Base-by-base conservation (phyloP, 2,113 vertebrate species). In the Phoenicopterus ruber region DNA sequence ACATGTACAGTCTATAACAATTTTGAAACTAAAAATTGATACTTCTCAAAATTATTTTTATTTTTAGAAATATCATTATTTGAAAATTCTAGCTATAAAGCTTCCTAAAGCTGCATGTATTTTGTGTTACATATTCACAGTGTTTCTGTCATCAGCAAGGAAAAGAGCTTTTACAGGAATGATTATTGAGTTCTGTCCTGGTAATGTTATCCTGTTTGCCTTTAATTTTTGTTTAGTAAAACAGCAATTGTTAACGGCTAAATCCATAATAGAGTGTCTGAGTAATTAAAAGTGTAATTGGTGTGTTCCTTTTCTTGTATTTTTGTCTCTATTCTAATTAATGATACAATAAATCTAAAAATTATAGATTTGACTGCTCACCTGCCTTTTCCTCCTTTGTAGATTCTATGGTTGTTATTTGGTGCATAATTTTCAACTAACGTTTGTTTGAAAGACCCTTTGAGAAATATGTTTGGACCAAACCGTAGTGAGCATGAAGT, bases 341-440 rank as follows among this genome's bases (percentile, higher is more conserved):
- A 95, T 54, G 34, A 94, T 72, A 17, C 9, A 94, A 86, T 86
- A 96, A 90, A 93, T 82, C 36, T 77, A 70, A 88, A 95, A 83
- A 76, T 55, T 50, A 47, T 38, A 57, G n/a, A 72, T 96, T 81
- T 96, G 87, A 92, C 76, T 91, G 32, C 18, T 86, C 63, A 90
- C 46, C 26, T 93, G 46, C 22, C 42, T 93, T 88, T 81, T 94
- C 16, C 47, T 62, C 50, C 58, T 95, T 94, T 96, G 59, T 49
- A 88, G 70, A 80, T 52, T 90, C 36, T 91, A 17, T 80, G 40
- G 32, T 15, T 95, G 17, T 76, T 94, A 71, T 92, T 82, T 92
- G 19, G 55, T 82, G 38, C 22, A 67, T 49, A 63, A 11, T 62
- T 94, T 93, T 88, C 49, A 90, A 90, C 71, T 81, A 93, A 73